Evolutionary conservation across 2,113 vertebrate genomes (phyloP).

Genomic region (Ornithorhynchus anatinus): DNA sequence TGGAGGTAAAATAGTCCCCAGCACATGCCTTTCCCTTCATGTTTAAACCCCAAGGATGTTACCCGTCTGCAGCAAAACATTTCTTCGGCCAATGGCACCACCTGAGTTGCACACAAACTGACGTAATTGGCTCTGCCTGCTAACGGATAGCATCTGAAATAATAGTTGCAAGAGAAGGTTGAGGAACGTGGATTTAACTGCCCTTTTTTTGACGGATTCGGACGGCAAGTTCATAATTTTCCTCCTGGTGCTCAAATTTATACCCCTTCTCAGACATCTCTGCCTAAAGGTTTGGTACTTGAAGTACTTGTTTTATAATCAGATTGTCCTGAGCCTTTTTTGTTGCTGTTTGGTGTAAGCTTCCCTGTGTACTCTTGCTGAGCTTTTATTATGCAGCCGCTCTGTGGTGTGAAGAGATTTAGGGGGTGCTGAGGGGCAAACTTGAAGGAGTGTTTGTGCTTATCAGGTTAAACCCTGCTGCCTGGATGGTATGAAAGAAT

Average conservation of each 20-base stretch:
- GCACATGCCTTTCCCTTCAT: rapidly evolving
- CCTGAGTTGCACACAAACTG: neutral
- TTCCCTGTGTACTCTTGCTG: no score
- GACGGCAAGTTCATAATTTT: no score
- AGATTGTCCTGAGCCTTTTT: no score
- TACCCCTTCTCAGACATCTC: neutral
- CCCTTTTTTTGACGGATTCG: neutral
- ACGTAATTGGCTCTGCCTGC: neutral
- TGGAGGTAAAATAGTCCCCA: rapidly evolving
- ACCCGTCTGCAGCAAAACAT: neutral
- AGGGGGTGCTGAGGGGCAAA: neutral
- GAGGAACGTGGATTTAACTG: neutral
- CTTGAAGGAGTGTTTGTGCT: neutral
- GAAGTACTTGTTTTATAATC: neutral
- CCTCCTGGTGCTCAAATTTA: neutral
- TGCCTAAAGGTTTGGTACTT: neutral
- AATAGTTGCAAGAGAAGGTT: neutral
- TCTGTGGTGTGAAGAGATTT: neutral
- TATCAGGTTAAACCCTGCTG: neutral
- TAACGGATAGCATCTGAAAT: neutral
- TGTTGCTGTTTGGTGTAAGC: neutral
- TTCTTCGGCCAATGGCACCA: neutral
- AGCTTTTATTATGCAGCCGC: rapidly evolving
- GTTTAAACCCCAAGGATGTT: neutral
- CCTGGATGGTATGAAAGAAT: neutral